Evolutionary conservation across 2,888 invertebrate species (phyloP), one percentile per base, ranked within the genome.

Genomic region (Drosophila emarginata): DNA sequence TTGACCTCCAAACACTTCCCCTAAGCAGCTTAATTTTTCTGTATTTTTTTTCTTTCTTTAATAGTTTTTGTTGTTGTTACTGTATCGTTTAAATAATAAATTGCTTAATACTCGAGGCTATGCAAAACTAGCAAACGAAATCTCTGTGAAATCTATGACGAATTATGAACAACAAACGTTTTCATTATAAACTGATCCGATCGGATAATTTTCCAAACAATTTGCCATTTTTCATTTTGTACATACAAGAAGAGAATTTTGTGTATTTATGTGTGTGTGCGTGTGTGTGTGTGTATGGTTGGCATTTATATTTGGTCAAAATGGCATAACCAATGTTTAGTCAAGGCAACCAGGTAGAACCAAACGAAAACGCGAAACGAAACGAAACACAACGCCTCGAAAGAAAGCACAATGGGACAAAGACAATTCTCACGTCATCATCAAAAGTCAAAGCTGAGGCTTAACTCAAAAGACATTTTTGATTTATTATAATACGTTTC

Each of bases 161-260:
- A 79, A 77, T 87, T 74, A 62, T 71, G 45, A 68, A 65, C 64
- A 75, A 85, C 82, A 82, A 87, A 82, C 86, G 82, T 85, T 82
- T 76, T 67, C 56, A 67, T 67, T 75, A 64, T 67, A 56, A 65
- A 60, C 60, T 21, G 45, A 45, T 45, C 45, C 18, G 45, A 65
- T 72, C 73, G 53, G 71, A 72, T 71, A 75, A 71, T 76, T 75
- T 70, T 65, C 72, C 68, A 18, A 76, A 45, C 72, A 76, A 72
- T 66, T 76, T 76, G 65, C 76, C 61, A 74, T 74, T 72, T 73
- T 66, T 65, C 66, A 72, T 60, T 71, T 71, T 56, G 59, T 28
- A 26, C 26, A 64, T 32, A 70, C 53, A 26, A 36, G 62, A 52
- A 70, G 32, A 54, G 11, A 37, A 45, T 21, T 21, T 21, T 9